A percentile compares a stretch with the other conserved stretches of the same genome.
phyloP scores from a whole-genome alignment of 2,113 vertebrate genomes.

The Callipepla californica region DNA sequence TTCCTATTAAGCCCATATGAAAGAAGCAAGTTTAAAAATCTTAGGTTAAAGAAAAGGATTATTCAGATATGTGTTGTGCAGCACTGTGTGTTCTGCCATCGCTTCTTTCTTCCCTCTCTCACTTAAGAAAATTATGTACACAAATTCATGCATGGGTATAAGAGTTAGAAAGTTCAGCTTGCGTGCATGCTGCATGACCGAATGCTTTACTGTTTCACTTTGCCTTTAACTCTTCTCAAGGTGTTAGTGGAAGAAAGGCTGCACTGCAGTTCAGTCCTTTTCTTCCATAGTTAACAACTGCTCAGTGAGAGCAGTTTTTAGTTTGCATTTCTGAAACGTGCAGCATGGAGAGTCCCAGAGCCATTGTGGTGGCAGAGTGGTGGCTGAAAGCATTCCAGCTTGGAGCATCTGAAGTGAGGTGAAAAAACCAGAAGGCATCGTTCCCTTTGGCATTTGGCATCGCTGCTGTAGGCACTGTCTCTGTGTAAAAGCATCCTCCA shows the following conservation, averaged over 20 bases:
- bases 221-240: neutral
- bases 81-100: neutral
- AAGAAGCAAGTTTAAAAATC: neutral
- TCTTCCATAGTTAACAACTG: neutral
- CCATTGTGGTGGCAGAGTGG: neutral
- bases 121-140: neutral
- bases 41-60: neutral
- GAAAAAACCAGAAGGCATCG: constrained; percentile 57
- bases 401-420: constrained; percentile 25
- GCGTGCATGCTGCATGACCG: neutral
- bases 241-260: constrained; percentile 26
- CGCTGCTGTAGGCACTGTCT: constrained; percentile 12
- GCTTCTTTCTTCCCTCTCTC: neutral
- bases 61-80: neutral
- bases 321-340: neutral
- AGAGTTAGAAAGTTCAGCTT: neutral
- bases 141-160: rapidly evolving
- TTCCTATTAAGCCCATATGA: neutral
- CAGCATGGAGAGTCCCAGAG: constrained; percentile 37
- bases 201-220: neutral
- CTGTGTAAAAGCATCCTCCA: constrained; percentile 54
- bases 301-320: constrained; percentile 45
- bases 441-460: constrained; percentile 56
- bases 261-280: neutral
- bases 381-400: constrained; percentile 8